phyloP scores from a whole-genome alignment of 2,113 vertebrate genomes.

The Tiliqua scincoides region DNA sequence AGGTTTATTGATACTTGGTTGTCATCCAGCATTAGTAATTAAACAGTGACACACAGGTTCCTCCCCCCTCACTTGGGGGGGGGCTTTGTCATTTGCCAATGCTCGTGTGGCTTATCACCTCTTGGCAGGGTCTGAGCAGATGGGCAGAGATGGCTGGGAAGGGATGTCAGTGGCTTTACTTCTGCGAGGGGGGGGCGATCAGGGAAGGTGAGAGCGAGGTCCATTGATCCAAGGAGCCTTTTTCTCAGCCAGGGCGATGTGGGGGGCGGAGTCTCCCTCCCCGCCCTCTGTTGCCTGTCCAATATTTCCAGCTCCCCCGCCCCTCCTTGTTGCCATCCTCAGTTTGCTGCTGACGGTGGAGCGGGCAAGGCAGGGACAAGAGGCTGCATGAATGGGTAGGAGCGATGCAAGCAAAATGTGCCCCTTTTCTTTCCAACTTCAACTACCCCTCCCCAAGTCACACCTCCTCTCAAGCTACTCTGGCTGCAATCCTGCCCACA shows the following conservation, averaged over 20 bases:
- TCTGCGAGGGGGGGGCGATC: background rate
- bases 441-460: background rate
- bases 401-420: background rate
- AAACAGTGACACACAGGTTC: no score
- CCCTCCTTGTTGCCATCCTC: background rate
- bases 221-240: no score
- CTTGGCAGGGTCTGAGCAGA: no score
- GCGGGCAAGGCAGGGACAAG: background rate
- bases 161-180: background rate
- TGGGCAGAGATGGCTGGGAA: no score
- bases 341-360: background rate
- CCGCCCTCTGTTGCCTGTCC: background rate
- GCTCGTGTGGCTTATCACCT: no score
- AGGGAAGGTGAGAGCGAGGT: background rate
- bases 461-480: background rate
- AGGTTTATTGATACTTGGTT: background rate
- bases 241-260: background rate
- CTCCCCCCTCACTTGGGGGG: no score
- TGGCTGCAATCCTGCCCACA: no score
- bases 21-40: no score
- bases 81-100: no score
- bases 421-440: background rate
- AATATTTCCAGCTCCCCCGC: background rate
- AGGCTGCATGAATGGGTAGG: background rate
- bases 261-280: background rate